These are phyloP conservation scores for Laterallus jamaicensis DNA, from an alignment of 2,113 vertebrate genomes.

Conservation along the genomic window DNA sequence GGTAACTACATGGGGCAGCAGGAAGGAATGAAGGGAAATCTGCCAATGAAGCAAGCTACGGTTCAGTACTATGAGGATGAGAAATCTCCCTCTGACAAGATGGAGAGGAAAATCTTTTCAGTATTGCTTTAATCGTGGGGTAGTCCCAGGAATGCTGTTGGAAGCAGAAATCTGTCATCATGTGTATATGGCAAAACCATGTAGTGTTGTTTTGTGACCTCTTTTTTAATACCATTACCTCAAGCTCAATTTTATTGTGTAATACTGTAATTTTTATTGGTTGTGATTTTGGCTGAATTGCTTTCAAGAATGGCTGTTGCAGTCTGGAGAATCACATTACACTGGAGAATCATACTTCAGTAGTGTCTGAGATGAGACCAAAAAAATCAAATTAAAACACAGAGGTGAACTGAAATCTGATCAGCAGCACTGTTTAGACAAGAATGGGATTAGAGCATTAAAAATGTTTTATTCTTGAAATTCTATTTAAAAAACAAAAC, in stretches of 20 bases:
- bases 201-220: background rate
- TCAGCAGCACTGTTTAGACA: background rate
- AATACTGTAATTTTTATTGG: background rate
- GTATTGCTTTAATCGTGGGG: rapidly evolving
- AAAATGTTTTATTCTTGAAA: background rate
- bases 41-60: background rate
- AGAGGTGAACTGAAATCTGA: background rate
- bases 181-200: background rate
- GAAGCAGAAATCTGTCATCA: background rate
- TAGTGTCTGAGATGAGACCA: background rate
- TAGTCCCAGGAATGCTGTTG: background rate
- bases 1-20: background rate
- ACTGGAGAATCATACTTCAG: background rate
- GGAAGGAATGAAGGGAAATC: background rate
- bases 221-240: background rate
- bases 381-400: background rate
- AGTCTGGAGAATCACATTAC: background rate
- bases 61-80: background rate
- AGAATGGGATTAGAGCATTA: background rate
- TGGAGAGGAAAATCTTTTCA: background rate
- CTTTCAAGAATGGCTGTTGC: background rate
- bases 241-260: background rate
- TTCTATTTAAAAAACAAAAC: background rate
- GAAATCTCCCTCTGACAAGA: background rate
- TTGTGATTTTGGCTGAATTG: background rate